These are phyloP conservation scores for Lymantria monacha DNA, from an alignment of 2,888 invertebrate genomes.

Conservation along the genomic window DNA sequence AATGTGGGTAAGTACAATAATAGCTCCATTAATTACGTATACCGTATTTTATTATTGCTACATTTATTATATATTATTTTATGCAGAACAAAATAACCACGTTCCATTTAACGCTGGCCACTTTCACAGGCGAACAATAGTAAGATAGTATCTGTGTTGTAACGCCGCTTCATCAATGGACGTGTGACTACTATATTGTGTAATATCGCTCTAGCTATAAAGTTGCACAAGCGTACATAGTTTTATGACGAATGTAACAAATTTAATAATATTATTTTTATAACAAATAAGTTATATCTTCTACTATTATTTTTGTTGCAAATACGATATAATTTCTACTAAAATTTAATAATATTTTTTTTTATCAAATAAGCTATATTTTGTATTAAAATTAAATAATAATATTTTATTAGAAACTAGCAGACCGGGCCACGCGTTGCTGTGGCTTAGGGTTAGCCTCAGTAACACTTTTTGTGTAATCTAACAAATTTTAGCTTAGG, in stretches of 20 bases:
- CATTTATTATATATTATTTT: no score
- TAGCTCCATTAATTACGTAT: no score
- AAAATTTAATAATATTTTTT: slow-evolving; percentile 15
- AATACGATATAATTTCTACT: no score
- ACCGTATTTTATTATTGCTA: no score
- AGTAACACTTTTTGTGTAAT: no score
- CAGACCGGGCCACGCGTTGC: no score
- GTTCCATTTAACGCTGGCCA: slow-evolving; percentile 24
- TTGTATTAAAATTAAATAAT: no score
- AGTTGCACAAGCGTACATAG: slow-evolving; percentile 17
- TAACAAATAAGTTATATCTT: not conserved
- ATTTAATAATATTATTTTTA: slow-evolving; percentile 16
- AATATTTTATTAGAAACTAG: no score
- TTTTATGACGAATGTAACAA: slow-evolving; percentile 14
- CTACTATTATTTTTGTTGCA: no score
- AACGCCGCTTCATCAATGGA: slow-evolving; percentile 33
- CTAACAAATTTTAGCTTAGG: no score
- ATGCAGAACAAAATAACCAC: not conserved
- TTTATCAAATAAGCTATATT: slow-evolving; percentile 1
- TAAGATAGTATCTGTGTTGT: slow-evolving; percentile 29
- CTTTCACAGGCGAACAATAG: slow-evolving; percentile 33
- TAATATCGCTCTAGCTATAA: slow-evolving; percentile 14
- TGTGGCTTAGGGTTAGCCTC: no score
- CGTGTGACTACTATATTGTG: slow-evolving; percentile 30
- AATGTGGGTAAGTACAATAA: no score